phyloP scores from a whole-genome alignment of 2,888 invertebrate genomes.

The Antheraea assamensis region DNA sequence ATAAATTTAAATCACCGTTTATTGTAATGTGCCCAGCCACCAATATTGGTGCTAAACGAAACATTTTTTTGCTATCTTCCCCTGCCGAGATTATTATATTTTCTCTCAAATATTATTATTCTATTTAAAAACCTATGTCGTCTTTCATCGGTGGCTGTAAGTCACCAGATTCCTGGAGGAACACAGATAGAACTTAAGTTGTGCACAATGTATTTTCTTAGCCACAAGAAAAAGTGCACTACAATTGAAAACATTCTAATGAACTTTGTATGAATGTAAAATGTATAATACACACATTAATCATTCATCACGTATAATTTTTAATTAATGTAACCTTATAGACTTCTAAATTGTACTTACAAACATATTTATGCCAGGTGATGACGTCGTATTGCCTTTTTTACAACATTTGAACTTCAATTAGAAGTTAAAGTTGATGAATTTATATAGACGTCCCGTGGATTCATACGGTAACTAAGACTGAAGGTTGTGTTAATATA shows the following conservation, averaged over 20 bases:
- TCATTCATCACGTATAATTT: neutral
- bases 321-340: neutral
- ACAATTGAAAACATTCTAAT: neutral
- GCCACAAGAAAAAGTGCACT: too few relatives aligned
- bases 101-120: too few relatives aligned
- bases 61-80: too few relatives aligned
- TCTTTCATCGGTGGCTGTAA: too few relatives aligned
- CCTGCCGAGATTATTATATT: too few relatives aligned
- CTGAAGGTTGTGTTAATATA: neutral
- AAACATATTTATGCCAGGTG: neutral
- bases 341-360: neutral
- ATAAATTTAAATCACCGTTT: too few relatives aligned
- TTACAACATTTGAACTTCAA: neutral
- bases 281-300: neutral
- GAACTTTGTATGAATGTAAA: neutral
- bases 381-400: conserved; percentile 7
- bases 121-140: too few relatives aligned
- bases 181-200: too few relatives aligned
- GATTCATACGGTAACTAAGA: neutral
- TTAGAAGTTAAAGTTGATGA: neutral
- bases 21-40: too few relatives aligned
- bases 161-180: too few relatives aligned
- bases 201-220: neutral
- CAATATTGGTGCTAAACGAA: too few relatives aligned
- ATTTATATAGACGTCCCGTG: neutral